A percentile compares a stretch with the other conserved stretches of the same genome.
These are phyloP conservation scores for Netelia inedita DNA, from an alignment of 2,888 invertebrate genomes.

Conservation along the genomic window DNA sequence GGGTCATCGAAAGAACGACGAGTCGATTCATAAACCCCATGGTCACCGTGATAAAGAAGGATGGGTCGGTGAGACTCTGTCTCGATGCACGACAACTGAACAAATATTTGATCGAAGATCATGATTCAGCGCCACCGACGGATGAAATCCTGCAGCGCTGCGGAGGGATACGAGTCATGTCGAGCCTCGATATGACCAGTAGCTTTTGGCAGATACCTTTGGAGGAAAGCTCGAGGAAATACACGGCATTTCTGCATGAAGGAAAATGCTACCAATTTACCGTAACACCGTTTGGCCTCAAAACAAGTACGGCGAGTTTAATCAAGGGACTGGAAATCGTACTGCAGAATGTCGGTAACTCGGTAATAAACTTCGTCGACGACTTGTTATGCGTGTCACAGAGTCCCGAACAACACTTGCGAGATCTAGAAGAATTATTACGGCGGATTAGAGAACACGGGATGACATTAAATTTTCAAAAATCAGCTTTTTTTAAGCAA, in stretches of 20 bases:
- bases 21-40: conserved; percentile 5
- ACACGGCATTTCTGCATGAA: conserved; percentile 1
- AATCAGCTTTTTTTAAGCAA: conserved; percentile 72
- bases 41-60: neutral
- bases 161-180: neutral
- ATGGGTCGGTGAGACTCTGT: too few relatives aligned
- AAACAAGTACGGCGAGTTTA: too few relatives aligned
- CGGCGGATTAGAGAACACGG: conserved; percentile 16
- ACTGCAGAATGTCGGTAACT: too few relatives aligned
- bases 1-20: neutral
- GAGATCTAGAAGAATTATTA: conserved; percentile 57
- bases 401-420: neutral
- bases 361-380: conserved; percentile 42
- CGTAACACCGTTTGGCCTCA: neutral
- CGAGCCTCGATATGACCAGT: conserved; percentile 11
- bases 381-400: conserved; percentile 43
- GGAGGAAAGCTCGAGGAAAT: neutral
- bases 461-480: conserved; percentile 73
- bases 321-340: too few relatives aligned
- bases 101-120: too few relatives aligned
- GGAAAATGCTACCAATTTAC: conserved; percentile 18
- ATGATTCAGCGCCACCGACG: too few relatives aligned
- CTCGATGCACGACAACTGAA: too few relatives aligned
- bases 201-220: conserved; percentile 35
- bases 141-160: conserved; percentile 17